A percentile compares a stretch with the other conserved stretches of the same genome.
phyloP scores from a whole-genome alignment of 2,888 invertebrate genomes.

The Leucoma salicis region DNA sequence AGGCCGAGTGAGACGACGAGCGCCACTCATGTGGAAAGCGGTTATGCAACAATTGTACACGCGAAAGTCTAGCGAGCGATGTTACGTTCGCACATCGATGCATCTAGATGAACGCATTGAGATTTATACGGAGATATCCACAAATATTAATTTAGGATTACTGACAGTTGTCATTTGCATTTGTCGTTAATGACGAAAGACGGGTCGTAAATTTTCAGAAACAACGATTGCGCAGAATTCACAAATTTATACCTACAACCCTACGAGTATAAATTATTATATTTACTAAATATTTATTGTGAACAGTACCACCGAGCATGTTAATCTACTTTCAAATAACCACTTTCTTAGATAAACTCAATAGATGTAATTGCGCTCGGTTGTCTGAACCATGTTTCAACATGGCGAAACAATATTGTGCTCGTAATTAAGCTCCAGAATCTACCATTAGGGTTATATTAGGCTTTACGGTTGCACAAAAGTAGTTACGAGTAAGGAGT shows the following conservation, averaged over 20 bases:
- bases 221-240: neutral
- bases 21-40: conserved; percentile 75
- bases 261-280: no score
- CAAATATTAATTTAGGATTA: conserved; percentile 3
- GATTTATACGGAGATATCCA: conserved; percentile 30
- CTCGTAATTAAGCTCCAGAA: conserved; percentile 50
- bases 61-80: conserved; percentile 65
- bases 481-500: conserved; percentile 46
- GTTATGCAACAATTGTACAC: conserved; percentile 73
- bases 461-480: conserved; percentile 54
- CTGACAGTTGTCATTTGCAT: neutral
- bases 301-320: conserved; percentile 16
- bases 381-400: conserved; percentile 42
- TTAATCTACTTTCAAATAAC: conserved; percentile 34
- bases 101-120: conserved; percentile 52
- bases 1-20: conserved; percentile 64
- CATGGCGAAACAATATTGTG: conserved; percentile 54
- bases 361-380: conserved; percentile 44
- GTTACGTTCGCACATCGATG: conserved; percentile 48
- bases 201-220: neutral
- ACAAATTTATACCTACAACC: neutral
- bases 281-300: conserved; percentile 8
- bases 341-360: conserved; percentile 50
- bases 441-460: conserved; percentile 49
- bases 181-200: conserved; percentile 2